A percentile compares a stretch with the other conserved stretches of the same genome.
phyloP scores from a whole-genome alignment of 2,888 invertebrate species.

The Megamerina dolium region DNA sequence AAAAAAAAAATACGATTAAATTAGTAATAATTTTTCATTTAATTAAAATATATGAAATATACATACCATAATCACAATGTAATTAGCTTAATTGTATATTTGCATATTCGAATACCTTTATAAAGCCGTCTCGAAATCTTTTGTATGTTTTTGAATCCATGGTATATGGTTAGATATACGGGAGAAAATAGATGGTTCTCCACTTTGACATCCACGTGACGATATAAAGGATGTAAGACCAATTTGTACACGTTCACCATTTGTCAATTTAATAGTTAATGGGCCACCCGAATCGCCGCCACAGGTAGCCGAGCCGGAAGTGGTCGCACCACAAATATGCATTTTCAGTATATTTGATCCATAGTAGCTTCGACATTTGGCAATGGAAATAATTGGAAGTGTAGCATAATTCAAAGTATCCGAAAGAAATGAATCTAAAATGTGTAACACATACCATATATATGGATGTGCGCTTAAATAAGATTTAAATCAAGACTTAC shows the following conservation, averaged over 20 bases:
- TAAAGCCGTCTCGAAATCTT: too few relatives aligned
- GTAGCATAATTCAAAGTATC: slow-evolving; percentile 36
- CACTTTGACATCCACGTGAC: slow-evolving; percentile 26
- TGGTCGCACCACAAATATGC: slow-evolving; percentile 34
- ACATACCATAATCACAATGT: too few relatives aligned
- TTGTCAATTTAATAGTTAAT: slow-evolving; percentile 27
- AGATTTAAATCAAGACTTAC: slow-evolving; percentile 18
- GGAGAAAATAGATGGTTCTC: slow-evolving; percentile 27
- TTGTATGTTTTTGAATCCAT: too few relatives aligned
- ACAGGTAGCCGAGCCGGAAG: slow-evolving; percentile 30
- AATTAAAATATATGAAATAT: too few relatives aligned
- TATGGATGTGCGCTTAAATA: too few relatives aligned
- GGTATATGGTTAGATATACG: slow-evolving; percentile 29
- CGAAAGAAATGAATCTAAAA: slow-evolving; percentile 31
- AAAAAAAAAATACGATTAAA: too few relatives aligned
- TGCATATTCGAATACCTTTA: too few relatives aligned
- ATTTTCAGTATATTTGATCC: slow-evolving; percentile 16
- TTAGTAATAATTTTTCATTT: too few relatives aligned
- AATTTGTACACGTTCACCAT: slow-evolving; percentile 17
- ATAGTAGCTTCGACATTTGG: slow-evolving; percentile 30
- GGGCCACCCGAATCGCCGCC: slow-evolving; percentile 43
- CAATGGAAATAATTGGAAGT: slow-evolving; percentile 35
- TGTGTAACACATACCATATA: too few relatives aligned
- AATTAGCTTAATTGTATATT: too few relatives aligned
- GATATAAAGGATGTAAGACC: too few relatives aligned